Conservation (phyloP, 2,888 invertebrate species). For the Zele albiditarsus region DNA sequence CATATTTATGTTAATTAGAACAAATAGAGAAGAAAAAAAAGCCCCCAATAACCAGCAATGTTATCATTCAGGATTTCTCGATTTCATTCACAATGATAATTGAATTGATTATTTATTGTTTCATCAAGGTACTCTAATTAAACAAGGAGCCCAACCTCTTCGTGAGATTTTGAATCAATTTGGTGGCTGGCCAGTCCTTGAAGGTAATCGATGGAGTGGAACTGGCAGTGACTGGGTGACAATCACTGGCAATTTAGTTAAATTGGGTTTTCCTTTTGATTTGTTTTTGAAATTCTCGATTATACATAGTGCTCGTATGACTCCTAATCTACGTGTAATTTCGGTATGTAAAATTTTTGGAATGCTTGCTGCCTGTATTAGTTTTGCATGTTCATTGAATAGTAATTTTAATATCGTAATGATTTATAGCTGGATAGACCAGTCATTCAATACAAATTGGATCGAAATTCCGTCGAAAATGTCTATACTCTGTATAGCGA, state of each 20-base stretch:
- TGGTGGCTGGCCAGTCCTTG: neutral
- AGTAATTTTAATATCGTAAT: neutral
- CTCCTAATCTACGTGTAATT: neutral
- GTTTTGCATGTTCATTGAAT: too few species aligned
- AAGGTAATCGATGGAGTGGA: neutral
- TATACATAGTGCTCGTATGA: neutral
- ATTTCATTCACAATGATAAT: neutral
- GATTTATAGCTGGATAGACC: neutral
- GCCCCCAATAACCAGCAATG: too few species aligned
- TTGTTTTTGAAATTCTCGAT: neutral
- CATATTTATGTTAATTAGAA: neutral
- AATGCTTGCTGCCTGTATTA: too few species aligned
- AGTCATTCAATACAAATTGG: neutral
- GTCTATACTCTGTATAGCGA: neutral
- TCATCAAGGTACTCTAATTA: neutral
- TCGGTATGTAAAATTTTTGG: neutral
- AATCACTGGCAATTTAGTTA: neutral
- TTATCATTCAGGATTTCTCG: too few species aligned
- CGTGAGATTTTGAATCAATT: neutral
- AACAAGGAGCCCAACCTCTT: neutral
- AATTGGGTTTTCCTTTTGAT: neutral
- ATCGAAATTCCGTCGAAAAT: neutral
- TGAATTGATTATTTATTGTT: neutral
- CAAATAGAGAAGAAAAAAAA: neutral
- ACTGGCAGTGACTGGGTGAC: neutral